Base-by-base conservation (phyloP, 2,888 invertebrate species). In the Clistopyga incitator region DNA sequence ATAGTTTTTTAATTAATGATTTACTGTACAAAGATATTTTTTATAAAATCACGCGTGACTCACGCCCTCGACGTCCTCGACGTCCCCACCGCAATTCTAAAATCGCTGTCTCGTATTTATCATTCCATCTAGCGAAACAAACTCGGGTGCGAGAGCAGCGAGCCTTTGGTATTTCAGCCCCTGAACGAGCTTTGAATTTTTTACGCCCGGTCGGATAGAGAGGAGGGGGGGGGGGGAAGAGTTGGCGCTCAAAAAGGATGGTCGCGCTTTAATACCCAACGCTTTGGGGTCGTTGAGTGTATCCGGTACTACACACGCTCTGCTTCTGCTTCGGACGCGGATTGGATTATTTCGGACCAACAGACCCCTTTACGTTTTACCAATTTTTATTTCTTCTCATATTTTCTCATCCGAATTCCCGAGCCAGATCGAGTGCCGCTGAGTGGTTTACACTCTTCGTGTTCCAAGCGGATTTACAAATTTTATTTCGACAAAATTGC, bases 131-230 rank as follows among this genome's bases (percentile, higher is more conserved):
- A 50, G 78, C 84, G 45, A 74, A 77, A 68, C 64, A 68, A 70
- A 65, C 74, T 71, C 74, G 45, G 25, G 61, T 47, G 64, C 70
- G 50, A 56, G 18, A 34, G 59, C 71, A 61, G 67, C 38, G 10
- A 10, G 56, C 50, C 81, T 75, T 81, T 78, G 74, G 75, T 71
- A 71, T 78, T 81, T 81, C 78, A 81, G 72, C 84, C 81, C 72
- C 75, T 65, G 78, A 84, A 84, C 81, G 84, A 84, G 81, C 81
- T 84, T 84, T 84, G 84, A 81, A 84, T 84, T 81, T 84, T 84
- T 84, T 81, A 84, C 84, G 78, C 81, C 81, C 59, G 74, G 78
- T 71, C 75, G 84, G 71, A 67, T 67, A 70, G 47, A 65, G 61
- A 65, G 70, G 25, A 47, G 52, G 11, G 47, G 65, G 34, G 15